Percentiles rank a stretch among this genome's conserved stretches.
Conservation (phyloP, 2,113 vertebrate species). For the Alectura lathami region DNA sequence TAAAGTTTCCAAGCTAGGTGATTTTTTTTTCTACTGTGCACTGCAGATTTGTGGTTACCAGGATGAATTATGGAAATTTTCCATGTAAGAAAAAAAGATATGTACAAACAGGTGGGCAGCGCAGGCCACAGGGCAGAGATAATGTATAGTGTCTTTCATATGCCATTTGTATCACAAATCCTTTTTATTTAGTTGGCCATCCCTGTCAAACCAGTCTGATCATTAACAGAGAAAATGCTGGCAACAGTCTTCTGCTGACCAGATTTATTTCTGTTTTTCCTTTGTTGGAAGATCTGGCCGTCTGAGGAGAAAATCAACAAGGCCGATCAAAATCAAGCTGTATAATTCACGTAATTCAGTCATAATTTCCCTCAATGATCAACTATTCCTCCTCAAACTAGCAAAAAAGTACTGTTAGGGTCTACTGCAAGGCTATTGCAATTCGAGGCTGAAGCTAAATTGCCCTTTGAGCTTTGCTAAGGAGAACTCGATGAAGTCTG, state of each 20-base stretch:
- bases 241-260: neutral
- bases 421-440: neutral
- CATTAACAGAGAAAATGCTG: neutral
- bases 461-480: neutral
- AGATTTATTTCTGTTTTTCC: neutral
- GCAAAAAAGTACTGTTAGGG: neutral
- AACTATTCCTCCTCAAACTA: neutral
- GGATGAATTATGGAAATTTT: neutral
- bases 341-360: neutral
- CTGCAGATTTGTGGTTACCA: neutral
- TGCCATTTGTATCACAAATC: neutral
- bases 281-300: neutral
- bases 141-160: neutral
- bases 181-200: neutral
- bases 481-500: neutral
- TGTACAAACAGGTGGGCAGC: neutral
- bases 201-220: neutral
- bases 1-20: neutral
- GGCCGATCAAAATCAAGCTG: neutral
- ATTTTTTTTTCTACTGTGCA: neutral
- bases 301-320: neutral
- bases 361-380: accelerated
- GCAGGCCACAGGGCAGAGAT: neutral
- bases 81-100: neutral
- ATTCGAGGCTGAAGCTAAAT: neutral